Evolutionary conservation across 1,140 invertebrate genomes (phyloP).

Genomic region (Lineus longissimus): DNA sequence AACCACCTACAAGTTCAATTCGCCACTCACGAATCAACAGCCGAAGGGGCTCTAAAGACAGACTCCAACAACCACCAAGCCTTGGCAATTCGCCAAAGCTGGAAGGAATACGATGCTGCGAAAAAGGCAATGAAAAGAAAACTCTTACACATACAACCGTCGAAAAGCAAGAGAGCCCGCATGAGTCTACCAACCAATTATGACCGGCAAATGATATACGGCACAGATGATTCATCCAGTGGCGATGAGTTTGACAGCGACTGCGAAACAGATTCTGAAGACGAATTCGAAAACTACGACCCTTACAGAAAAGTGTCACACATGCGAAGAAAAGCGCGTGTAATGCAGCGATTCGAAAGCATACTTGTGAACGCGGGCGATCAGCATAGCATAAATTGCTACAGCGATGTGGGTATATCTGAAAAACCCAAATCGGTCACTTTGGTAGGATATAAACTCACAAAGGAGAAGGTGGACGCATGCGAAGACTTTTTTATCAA

Average conservation of each 20-base stretch:
- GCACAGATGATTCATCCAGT: background rate
- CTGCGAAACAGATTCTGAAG: background rate
- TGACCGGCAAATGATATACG: background rate
- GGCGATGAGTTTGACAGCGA: background rate
- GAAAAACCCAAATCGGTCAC: background rate
- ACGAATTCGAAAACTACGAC: background rate
- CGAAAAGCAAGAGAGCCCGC: background rate
- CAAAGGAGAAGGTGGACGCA: background rate
- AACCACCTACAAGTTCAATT: background rate
- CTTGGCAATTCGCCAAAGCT: background rate
- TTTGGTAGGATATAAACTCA: background rate
- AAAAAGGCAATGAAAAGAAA: background rate
- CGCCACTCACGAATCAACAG: background rate
- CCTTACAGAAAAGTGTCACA: background rate
- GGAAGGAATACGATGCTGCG: background rate
- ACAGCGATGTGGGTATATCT: background rate
- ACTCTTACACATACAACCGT: background rate
- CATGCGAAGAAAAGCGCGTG: background rate
- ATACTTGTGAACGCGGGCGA: background rate
- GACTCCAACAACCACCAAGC: background rate
- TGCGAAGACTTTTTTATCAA: slow-evolving; percentile 1
- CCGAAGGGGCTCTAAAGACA: background rate
- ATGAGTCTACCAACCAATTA: background rate
- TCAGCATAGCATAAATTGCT: background rate
- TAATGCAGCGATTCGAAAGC: background rate